These are phyloP conservation scores for Carapus acus DNA, from an alignment of 2,797 vertebrate species.

Conservation along the genomic window DNA sequence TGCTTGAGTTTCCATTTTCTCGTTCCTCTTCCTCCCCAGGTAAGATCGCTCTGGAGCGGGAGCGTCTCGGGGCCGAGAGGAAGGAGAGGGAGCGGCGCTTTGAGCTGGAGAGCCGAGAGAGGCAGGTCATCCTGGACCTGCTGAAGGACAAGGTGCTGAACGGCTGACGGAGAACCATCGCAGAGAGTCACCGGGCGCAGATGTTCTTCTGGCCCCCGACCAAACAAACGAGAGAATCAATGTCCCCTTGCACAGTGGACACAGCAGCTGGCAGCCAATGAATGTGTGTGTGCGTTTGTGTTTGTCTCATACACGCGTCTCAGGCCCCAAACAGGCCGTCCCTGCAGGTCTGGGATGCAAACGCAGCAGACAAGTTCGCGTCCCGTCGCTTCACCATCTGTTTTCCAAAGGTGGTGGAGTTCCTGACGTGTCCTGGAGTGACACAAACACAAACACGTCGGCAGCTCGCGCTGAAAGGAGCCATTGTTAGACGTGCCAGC, in stretches of 20 bases:
- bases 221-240: no score
- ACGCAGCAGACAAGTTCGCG: no score
- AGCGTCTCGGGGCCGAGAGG: conserved; percentile 70
- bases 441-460: not conserved
- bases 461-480: not conserved
- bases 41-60: conserved; percentile 73
- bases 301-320: no score
- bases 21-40: conserved; percentile 30
- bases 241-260: no score
- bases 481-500: no score
- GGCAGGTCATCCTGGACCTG: conserved; percentile 75
- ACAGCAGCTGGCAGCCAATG: no score
- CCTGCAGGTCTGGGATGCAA: no score
- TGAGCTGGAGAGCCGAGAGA: conserved; percentile 76
- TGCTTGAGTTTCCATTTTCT: no score
- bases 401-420: not conserved
- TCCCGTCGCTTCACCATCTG: not conserved
- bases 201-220: no score
- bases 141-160: conserved; percentile 75
- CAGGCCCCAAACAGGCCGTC: no score
- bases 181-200: no score
- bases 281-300: no score
- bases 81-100: conserved; percentile 73
- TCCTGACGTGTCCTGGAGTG: not conserved
- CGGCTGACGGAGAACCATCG: conserved; percentile 43